Base-by-base conservation (phyloP, 2,797 vertebrate species). In the Epinephelus coioides region DNA sequence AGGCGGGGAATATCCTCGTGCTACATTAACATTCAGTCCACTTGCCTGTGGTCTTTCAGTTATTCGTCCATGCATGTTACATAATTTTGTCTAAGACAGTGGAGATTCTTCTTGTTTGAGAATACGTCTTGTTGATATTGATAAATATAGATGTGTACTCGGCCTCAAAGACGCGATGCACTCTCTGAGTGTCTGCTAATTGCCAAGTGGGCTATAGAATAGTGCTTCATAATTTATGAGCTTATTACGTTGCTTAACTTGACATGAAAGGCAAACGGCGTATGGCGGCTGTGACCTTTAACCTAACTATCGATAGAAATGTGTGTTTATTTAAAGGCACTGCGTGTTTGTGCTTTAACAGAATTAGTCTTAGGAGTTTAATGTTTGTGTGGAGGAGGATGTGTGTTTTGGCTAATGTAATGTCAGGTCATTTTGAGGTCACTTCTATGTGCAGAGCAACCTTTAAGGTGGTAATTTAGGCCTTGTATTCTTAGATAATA, bases 61-160 rank as follows among this genome's bases (percentile, higher is more conserved):
- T 92, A 94, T 94, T 94, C 92, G 94, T 90, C 86, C 89, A 84
- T 90, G 85, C 79, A 86, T 78, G 88, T 94, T 93, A 87, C 83
- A 90, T 93, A 69, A 90, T 89, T 86, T 84, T 89, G 79, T 87
- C 82, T 84, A 86, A 91, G 91, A 73, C 89, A 85, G 84, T 55
- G 67, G 73, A 88, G 73, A 78, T 78, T 49, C 64, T 68, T 72
- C 79, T 84, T 72, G 63, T 86, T 88, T 63, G 64, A 83, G 73
- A 89, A 84, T 67, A 40, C 74, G 75, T 89, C 69, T 84, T 25
- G 61, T 40, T 65, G 80, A 82, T 91, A 91, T 90, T 86, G 87
- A 90, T 90, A 93, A 88, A 91, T 81, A 70, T 74, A 75, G 71
- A 89, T 79, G 69, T 62, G 75, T 86, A 76, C 61, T 76, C 55